phyloP scores from a whole-genome alignment of 1,140 invertebrate species.

The Hycleus phaleratus region DNA sequence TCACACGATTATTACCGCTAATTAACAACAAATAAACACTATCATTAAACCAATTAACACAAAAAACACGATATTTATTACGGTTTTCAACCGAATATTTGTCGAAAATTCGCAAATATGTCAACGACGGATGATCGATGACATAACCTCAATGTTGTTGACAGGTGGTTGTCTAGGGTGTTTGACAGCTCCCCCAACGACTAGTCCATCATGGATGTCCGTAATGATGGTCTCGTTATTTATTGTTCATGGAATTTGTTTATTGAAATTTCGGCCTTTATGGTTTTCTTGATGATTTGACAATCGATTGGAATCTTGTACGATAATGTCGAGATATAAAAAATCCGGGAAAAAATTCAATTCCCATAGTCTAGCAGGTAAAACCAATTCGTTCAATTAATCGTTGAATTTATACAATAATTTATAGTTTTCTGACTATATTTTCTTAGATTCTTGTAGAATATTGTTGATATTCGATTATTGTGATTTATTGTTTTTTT shows the following conservation, averaged over 20 bases:
- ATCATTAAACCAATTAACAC: no score
- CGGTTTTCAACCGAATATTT: no score
- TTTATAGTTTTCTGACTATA: no score
- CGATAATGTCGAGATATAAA: slow-evolving; percentile 21
- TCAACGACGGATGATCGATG: no score
- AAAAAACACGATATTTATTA: no score
- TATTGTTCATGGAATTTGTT: slow-evolving; percentile 13
- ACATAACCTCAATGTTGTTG: no score
- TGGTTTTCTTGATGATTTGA: slow-evolving; percentile 9
- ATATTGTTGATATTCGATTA: no score
- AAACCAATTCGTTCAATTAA: neutral
- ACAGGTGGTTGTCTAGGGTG: no score
- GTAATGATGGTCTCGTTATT: slow-evolving; percentile 25
- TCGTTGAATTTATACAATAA: no score
- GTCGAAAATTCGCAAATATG: no score
- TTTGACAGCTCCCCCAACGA: neutral
- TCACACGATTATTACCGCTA: neutral
- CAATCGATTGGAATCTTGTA: slow-evolving; percentile 9
- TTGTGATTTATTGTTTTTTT: no score
- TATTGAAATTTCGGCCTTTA: slow-evolving; percentile 16
- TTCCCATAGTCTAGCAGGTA: slow-evolving; percentile 30
- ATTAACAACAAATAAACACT: neutral
- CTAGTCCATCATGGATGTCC: slow-evolving; percentile 31
- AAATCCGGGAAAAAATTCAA: slow-evolving; percentile 25
- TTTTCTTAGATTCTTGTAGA: no score